phyloP scores from a whole-genome alignment of 2,888 invertebrate genomes.

The Atrina japonica region DNA sequence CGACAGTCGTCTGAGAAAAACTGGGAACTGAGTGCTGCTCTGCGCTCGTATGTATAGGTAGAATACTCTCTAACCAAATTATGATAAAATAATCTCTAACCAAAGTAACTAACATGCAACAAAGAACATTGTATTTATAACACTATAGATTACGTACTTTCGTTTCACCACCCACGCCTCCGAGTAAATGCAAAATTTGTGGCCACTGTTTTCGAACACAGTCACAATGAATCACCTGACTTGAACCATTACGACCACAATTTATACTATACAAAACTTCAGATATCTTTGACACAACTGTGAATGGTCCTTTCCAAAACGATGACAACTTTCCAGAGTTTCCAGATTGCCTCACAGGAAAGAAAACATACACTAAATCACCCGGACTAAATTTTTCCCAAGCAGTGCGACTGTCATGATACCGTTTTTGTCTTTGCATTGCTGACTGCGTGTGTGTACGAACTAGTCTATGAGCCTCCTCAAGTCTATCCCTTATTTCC shows the following conservation, averaged over 20 bases:
- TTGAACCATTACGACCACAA: conserved; percentile 18
- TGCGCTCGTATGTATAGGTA: no score
- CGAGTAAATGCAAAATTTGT: no score
- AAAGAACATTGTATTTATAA: no score
- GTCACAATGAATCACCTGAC: conserved; percentile 38
- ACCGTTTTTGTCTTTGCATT: conserved; percentile 29
- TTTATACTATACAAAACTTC: conserved; percentile 40
- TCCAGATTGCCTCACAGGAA: conserved; percentile 31
- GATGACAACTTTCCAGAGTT: conserved; percentile 35
- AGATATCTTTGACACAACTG: conserved; percentile 22
- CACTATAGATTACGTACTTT: no score
- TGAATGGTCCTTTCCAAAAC: conserved; percentile 40
- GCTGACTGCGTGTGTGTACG: conserved; percentile 18
- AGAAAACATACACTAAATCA: conserved; percentile 4
- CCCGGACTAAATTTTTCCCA: conserved; percentile 27
- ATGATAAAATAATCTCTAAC: no score
- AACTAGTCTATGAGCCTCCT: conserved; percentile 10
- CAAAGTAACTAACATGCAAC: no score
- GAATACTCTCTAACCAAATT: no score
- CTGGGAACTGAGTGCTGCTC: no score
- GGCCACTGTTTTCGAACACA: not conserved
- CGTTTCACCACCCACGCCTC: no score
- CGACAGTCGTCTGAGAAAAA: no score
- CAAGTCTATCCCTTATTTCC: conserved; percentile 9
- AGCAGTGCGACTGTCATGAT: conserved; percentile 19